Evolutionary conservation across 2,888 invertebrate genomes (phyloP).

Genomic region (Cantharis rufa): DNA sequence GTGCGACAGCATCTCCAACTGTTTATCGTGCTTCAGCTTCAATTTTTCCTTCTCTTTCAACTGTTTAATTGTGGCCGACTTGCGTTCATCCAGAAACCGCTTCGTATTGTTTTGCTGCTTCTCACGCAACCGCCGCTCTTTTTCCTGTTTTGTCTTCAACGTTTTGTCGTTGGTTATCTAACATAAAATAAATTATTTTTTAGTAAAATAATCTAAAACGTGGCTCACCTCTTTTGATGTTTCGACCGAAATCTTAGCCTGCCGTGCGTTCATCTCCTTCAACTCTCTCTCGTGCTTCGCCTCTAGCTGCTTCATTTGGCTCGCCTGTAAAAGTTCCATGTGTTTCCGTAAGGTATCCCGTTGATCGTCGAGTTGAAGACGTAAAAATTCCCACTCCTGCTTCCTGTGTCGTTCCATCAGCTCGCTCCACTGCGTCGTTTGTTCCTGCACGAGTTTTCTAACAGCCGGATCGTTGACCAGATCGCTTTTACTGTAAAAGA

Average conservation of each 20-base stretch:
- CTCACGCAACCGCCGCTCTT: conserved; percentile 89
- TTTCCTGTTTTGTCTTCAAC: conserved; percentile 94
- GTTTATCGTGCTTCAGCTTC: conserved; percentile 89
- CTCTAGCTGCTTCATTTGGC: conserved; percentile 88
- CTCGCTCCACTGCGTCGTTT: conserved; percentile 93
- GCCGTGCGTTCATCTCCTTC: conserved; percentile 92
- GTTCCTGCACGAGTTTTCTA: conserved; percentile 84
- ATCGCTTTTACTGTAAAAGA: conserved; percentile 71
- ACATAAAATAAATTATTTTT: conserved; percentile 10
- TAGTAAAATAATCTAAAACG: no score
- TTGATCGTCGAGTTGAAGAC: conserved; percentile 84
- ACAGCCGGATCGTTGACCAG: conserved; percentile 77
- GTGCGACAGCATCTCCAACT: conserved; percentile 84
- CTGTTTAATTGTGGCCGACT: conserved; percentile 85
- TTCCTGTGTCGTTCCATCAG: conserved; percentile 82
- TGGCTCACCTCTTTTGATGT: conserved; percentile 90
- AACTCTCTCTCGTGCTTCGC: conserved; percentile 91
- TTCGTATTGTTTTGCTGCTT: conserved; percentile 98
- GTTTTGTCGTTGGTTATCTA: conserved; percentile 86
- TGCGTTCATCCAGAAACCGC: conserved; percentile 94
- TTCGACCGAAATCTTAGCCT: conserved; percentile 96
- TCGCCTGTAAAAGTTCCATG: conserved; percentile 80
- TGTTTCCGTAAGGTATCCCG: conserved; percentile 70
- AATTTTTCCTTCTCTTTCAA: conserved; percentile 90
- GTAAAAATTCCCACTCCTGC: conserved; percentile 82